Evolutionary conservation across 2,888 invertebrate genomes (phyloP).

Genomic region (Phragmatobia fuliginosa): DNA sequence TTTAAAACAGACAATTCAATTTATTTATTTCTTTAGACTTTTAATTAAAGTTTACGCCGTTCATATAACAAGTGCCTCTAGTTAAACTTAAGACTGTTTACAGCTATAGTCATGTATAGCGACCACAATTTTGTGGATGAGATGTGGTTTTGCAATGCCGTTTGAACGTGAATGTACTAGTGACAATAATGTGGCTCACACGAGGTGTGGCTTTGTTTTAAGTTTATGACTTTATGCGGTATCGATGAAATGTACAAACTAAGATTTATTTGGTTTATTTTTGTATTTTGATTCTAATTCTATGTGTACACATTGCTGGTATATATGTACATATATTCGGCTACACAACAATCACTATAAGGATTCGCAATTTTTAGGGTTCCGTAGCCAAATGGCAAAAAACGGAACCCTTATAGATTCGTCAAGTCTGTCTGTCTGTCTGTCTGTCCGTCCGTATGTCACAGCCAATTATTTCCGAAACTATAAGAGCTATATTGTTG

Average conservation of each 20-base stretch:
- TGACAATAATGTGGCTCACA: slow-evolving; percentile 29
- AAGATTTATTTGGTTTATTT: not conserved
- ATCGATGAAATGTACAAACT: not conserved
- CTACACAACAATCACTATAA: too few relatives aligned
- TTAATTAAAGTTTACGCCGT: not conserved
- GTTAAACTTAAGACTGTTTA: slow-evolving; percentile 26
- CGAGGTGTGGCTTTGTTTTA: slow-evolving; percentile 8
- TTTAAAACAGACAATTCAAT: too few relatives aligned
- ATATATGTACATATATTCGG: too few relatives aligned
- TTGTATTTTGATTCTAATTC: not conserved
- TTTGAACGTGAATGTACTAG: slow-evolving; percentile 25
- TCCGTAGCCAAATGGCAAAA: too few relatives aligned
- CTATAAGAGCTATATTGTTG: too few relatives aligned
- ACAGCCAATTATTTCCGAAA: too few relatives aligned
- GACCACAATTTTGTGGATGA: slow-evolving; percentile 31
- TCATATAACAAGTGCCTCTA: slow-evolving; percentile 20
- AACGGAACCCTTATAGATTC: too few relatives aligned
- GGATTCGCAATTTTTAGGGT: too few relatives aligned
- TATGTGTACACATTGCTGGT: too few relatives aligned
- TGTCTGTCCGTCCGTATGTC: too few relatives aligned
- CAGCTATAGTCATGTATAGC: slow-evolving; percentile 26
- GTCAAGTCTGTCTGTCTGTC: too few relatives aligned
- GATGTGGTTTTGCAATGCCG: slow-evolving; percentile 34
- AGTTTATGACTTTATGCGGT: slow-evolving; percentile 10
- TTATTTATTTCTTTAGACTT: too few relatives aligned